These are phyloP conservation scores for Amaurobius ferox DNA, from an alignment of 2,888 invertebrate species.

Conservation along the genomic window DNA sequence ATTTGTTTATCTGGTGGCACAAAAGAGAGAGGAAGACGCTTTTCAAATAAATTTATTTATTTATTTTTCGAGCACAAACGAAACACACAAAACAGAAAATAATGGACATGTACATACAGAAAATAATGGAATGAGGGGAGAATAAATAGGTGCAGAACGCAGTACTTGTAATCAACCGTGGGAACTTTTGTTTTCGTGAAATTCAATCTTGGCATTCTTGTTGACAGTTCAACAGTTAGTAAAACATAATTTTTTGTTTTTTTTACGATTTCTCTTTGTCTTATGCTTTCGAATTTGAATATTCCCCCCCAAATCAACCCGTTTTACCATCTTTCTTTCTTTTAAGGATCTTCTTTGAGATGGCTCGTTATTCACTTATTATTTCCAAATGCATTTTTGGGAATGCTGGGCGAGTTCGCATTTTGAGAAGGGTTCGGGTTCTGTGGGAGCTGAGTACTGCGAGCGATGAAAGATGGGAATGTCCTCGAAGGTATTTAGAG, in stretches of 20 bases:
- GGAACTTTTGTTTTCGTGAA: background rate
- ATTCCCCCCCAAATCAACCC: background rate
- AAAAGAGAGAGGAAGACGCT: background rate
- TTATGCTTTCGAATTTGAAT: background rate
- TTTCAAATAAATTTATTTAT: background rate
- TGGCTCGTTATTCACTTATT: no score
- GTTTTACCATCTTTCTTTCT: background rate
- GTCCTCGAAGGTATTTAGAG: no score
- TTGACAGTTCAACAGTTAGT: background rate
- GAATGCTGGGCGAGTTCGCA: no score
- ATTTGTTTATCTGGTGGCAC: no score
- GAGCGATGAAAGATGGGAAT: no score
- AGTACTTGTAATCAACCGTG: slow-evolving; percentile 34
- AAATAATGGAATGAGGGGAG: slow-evolving; percentile 69
- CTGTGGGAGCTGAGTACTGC: no score
- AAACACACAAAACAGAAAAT: slow-evolving; percentile 69
- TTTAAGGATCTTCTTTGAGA: background rate
- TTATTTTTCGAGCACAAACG: slow-evolving; percentile 60
- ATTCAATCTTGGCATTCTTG: background rate
- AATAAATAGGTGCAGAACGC: slow-evolving; percentile 69
- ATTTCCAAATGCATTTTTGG: no score
- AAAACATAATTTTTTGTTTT: slow-evolving; percentile 30
- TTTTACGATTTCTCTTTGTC: no score
- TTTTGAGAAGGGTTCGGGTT: no score
- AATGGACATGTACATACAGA: slow-evolving; percentile 70